A percentile compares a stretch with the other conserved stretches of the same genome.
These are phyloP conservation scores for Tribolium madens DNA, from an alignment of 1,140 invertebrate species.

Conservation along the genomic window DNA sequence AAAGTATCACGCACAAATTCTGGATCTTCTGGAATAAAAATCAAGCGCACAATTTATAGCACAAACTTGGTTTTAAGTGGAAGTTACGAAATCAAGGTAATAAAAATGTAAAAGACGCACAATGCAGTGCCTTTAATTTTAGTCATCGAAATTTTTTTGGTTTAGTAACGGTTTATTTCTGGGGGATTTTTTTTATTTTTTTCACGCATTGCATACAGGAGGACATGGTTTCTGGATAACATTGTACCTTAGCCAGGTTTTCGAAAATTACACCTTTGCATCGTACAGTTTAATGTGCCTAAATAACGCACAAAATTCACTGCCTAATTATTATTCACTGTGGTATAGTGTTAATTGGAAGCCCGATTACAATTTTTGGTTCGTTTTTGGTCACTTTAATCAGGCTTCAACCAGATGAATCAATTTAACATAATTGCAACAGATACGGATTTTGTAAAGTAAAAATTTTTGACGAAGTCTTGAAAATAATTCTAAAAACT, in stretches of 20 bases:
- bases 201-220: conserved; percentile 9
- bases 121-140: conserved; percentile 41
- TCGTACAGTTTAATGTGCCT: conserved; percentile 32
- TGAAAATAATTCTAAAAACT: too few species aligned
- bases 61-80: conserved; percentile 24
- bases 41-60: conserved; percentile 40
- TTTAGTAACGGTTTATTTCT: background rate
- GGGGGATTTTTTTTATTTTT: background rate
- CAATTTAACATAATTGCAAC: background rate
- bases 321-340: background rate
- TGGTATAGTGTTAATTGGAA: background rate
- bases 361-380: background rate
- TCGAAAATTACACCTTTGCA: conserved; percentile 13
- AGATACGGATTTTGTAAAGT: background rate
- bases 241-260: conserved; percentile 7
- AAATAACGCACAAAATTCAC: conserved; percentile 28
- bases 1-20: conserved; percentile 41
- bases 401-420: background rate
- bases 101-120: conserved; percentile 27
- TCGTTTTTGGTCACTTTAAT: background rate
- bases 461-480: too few species aligned
- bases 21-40: background rate
- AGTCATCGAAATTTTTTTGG: background rate
- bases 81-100: conserved; percentile 14
- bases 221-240: background rate